Conservation (phyloP, 1,140 invertebrate species). For the Drosophila azteca region DNA sequence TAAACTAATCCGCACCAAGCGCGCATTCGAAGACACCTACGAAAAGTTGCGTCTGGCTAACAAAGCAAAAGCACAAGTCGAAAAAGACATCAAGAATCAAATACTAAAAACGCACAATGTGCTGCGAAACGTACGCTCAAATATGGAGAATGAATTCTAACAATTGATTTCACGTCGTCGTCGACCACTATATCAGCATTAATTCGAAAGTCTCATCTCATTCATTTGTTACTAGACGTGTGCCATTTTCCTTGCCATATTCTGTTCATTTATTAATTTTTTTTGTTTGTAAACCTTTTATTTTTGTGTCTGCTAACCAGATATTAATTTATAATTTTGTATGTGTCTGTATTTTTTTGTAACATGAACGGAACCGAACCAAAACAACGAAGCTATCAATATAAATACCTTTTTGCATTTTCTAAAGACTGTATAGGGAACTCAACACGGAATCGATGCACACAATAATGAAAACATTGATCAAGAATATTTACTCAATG, state of each 20-base stretch:
- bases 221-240: slow-evolving; percentile 11
- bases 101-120: slow-evolving; percentile 86
- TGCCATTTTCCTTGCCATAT: slow-evolving; percentile 34
- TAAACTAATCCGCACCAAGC: slow-evolving; percentile 84
- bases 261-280: background rate
- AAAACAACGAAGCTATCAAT: slow-evolving; percentile 55
- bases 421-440: slow-evolving; percentile 58
- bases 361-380: slow-evolving; percentile 12
- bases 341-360: slow-evolving; percentile 13
- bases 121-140: slow-evolving; percentile 85
- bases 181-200: slow-evolving; percentile 40
- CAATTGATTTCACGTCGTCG: slow-evolving; percentile 35
- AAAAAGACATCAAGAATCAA: slow-evolving; percentile 86
- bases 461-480: slow-evolving; percentile 4
- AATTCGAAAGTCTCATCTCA: slow-evolving; percentile 30
- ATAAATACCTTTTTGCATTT: slow-evolving; percentile 61
- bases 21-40: slow-evolving; percentile 85
- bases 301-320: slow-evolving; percentile 25
- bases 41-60: slow-evolving; percentile 85
- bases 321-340: slow-evolving; percentile 20
- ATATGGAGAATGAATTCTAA: slow-evolving; percentile 84
- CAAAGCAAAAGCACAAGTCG: slow-evolving; percentile 85
- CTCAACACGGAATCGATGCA: background rate
- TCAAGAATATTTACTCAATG: slow-evolving; percentile 5
- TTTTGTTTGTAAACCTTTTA: slow-evolving; percentile 1